Conservation (phyloP, 2,888 invertebrate species). For the Orgyia antiqua region DNA sequence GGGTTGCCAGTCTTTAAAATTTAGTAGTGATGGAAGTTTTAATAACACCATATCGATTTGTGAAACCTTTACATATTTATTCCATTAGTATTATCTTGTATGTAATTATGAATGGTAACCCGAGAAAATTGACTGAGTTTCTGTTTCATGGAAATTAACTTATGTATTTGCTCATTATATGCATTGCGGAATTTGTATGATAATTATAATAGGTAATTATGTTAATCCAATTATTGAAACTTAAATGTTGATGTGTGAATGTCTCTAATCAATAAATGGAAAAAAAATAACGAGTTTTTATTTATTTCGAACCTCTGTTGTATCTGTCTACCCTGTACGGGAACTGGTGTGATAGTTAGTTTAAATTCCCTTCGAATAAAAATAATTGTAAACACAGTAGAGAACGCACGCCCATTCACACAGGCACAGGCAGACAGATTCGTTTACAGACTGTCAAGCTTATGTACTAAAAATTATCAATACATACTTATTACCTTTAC, state of each 20-base stretch:
- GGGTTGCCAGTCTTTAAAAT: constrained; percentile 11
- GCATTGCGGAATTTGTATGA: constrained; percentile 53
- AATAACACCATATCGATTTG: constrained; percentile 4
- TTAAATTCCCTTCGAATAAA: too few species aligned
- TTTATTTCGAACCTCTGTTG: too few species aligned
- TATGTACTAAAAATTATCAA: too few species aligned
- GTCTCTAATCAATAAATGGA: constrained; percentile 76
- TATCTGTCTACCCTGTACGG: too few species aligned
- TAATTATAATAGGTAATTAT: constrained; percentile 49
- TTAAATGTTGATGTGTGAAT: constrained; percentile 77
- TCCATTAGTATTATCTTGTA: too few species aligned
- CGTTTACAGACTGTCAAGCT: too few species aligned
- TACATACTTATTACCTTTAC: too few species aligned
- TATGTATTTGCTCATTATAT: constrained; percentile 46
- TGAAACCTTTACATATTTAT: constrained; percentile 8
- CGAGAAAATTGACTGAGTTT: constrained; percentile 24
- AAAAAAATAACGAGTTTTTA: constrained; percentile 27
- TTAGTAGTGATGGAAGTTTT: constrained; percentile 2
- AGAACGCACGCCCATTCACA: too few species aligned
- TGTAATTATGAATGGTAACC: constrained; percentile 13
- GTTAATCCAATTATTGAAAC: constrained; percentile 60
- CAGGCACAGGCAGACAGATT: too few species aligned
- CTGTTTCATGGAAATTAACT: constrained; percentile 20
- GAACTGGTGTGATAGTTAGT: too few species aligned
- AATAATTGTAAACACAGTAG: too few species aligned